Conservation (phyloP, 2,888 invertebrate genomes). For the Sipha maydis region DNA sequence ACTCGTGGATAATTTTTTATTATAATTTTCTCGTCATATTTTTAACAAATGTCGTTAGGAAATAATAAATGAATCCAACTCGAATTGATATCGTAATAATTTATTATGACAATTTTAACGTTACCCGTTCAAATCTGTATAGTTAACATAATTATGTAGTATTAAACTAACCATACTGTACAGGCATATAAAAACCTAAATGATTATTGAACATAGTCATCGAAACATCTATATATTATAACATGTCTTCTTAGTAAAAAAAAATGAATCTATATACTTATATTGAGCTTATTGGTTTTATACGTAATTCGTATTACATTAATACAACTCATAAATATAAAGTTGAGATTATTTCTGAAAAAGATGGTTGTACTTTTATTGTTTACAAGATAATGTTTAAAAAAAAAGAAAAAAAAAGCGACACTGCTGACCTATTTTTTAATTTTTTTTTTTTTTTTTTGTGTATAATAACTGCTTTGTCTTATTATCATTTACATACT, state of each 20-base stretch:
- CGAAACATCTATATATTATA: too few species aligned
- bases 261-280: not conserved
- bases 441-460: not conserved
- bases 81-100: too few species aligned
- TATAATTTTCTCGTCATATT: not conserved
- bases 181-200: too few species aligned
- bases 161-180: too few species aligned
- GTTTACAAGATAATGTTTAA: not conserved
- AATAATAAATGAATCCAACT: not conserved
- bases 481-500: conserved; percentile 3
- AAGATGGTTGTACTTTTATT: not conserved
- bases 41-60: not conserved
- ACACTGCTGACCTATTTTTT: conserved; percentile 26
- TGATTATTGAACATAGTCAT: too few species aligned
- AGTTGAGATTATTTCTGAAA: too few species aligned
- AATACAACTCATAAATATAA: too few species aligned
- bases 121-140: too few species aligned
- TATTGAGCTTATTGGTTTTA: not conserved
- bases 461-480: not conserved
- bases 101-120: too few species aligned
- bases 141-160: too few species aligned
- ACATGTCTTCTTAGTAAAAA: not conserved
- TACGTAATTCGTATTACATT: too few species aligned
- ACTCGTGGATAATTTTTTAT: not conserved
- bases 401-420: not conserved